Evolutionary conservation across 2,113 vertebrate genomes (phyloP), one percentile per base, ranked within the genome.

Genomic region (Urocitellus parryii): DNA sequence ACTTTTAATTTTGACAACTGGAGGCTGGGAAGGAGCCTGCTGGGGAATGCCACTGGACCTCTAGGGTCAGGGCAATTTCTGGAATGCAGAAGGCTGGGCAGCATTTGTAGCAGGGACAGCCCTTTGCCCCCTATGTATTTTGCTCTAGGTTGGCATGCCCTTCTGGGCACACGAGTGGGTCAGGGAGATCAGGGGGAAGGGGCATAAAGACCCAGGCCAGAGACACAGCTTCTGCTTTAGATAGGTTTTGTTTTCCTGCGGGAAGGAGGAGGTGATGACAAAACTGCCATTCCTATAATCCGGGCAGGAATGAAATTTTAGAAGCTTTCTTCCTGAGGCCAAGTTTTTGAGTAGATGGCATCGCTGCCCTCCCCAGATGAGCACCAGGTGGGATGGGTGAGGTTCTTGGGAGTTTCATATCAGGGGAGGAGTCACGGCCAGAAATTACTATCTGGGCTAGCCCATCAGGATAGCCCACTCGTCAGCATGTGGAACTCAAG

Each of bases 281-380:
- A 58, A 72, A 34, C 45, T 9, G 1, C 7, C 8, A 13, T 53
- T 34, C 53, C 34, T 76, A 4, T 20, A 20, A 2, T 65, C 72
- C 39, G 29, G 63, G 77, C 70, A n/a, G 70, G 7, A 58, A 37
- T 45, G 76, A 45, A 11, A 14, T 25, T 61, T 48, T 24, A n/a
- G 45, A n/a, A 27, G 13, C 37, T 81, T 22, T 68, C n/a, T 94
- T 58, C n/a, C 45, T 2, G 4, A 34, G 74, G 48, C n/a, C 8
- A n/a, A 39, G 72, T 51, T 70, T 92, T 63, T 76, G 58, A 53
- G 20, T 17, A 17, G 51, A 25, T 1, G 29, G 56, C 37, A 42
- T 74, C 51, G 5, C 18, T 0, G 0, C 27, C 0, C 1, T 12
- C 34, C 86, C 11, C 24, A 27, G 58, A 12, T 16, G 51, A 70